A percentile compares a stretch with the other conserved stretches of the same genome.
Conservation (phyloP, 2,888 invertebrate genomes). For the Drosophila engyochracea region DNA sequence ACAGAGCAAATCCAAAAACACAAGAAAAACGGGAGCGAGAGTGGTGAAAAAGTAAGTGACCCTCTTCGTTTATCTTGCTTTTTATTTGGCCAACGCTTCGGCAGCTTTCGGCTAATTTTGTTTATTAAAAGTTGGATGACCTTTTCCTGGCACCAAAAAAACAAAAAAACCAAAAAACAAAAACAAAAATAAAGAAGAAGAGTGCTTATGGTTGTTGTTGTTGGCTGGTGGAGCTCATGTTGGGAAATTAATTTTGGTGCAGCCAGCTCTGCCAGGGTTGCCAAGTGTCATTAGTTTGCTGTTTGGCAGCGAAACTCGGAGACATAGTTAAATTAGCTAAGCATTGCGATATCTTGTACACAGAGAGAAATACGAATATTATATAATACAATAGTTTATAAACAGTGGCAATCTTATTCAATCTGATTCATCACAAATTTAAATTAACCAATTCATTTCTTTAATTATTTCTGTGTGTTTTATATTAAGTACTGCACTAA, state of each 20-base stretch:
- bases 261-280: conserved; percentile 57
- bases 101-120: conserved; percentile 73
- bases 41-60: conserved; percentile 29
- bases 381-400: neutral
- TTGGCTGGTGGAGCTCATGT: conserved; percentile 25
- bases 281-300: conserved; percentile 77
- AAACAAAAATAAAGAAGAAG: neutral
- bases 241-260: conserved; percentile 72
- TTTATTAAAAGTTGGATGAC: conserved; percentile 80
- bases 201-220: conserved; percentile 7
- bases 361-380: neutral
- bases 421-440: neutral
- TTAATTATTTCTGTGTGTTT: neutral
- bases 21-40: neutral
- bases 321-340: conserved; percentile 81
- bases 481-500: neutral
- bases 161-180: neutral
- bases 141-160: conserved; percentile 30
- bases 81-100: conserved; percentile 68
- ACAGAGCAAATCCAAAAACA: neutral
- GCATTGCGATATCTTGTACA: conserved; percentile 68
- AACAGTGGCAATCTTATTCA: neutral
- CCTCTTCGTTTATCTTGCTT: conserved; percentile 68
- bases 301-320: conserved; percentile 68
- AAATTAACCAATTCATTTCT: neutral